These are phyloP conservation scores for Aphis craccivora DNA, from an alignment of 1,140 invertebrate genomes.

Conservation along the genomic window DNA sequence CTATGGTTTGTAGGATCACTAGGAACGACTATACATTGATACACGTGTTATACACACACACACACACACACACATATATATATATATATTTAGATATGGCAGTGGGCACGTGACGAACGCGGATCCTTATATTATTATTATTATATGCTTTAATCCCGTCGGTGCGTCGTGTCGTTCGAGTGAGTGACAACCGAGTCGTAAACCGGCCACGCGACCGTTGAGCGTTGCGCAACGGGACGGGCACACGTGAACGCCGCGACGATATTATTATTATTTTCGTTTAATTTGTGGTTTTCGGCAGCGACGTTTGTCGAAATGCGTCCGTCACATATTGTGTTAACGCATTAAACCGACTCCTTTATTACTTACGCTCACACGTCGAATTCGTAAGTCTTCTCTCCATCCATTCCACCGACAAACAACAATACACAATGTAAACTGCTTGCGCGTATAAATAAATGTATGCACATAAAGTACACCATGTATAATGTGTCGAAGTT, in stretches of 20 bases:
- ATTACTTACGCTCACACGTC: background rate
- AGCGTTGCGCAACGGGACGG: constrained; percentile 36
- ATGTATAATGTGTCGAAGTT: background rate
- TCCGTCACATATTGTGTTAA: constrained; percentile 10
- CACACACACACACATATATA: too few relatives aligned
- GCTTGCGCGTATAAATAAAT: background rate
- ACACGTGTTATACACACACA: background rate
- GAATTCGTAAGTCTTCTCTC: background rate
- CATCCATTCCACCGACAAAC: background rate
- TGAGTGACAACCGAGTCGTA: constrained; percentile 57
- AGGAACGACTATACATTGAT: background rate
- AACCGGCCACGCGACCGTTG: constrained; percentile 54
- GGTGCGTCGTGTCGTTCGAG: constrained; percentile 21
- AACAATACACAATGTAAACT: background rate
- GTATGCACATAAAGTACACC: too few relatives aligned
- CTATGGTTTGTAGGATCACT: background rate
- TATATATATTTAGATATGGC: background rate
- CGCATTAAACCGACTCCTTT: constrained; percentile 47
- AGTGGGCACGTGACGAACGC: constrained; percentile 35
- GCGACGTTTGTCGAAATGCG: constrained; percentile 24
- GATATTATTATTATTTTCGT: constrained; percentile 53
- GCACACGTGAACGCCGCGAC: constrained; percentile 44
- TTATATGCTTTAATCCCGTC: constrained; percentile 34
- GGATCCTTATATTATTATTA: background rate
- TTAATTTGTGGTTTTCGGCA: constrained; percentile 53